Evolutionary conservation across 2,113 vertebrate species (phyloP).

Genomic region (Pao palembangensis): DNA sequence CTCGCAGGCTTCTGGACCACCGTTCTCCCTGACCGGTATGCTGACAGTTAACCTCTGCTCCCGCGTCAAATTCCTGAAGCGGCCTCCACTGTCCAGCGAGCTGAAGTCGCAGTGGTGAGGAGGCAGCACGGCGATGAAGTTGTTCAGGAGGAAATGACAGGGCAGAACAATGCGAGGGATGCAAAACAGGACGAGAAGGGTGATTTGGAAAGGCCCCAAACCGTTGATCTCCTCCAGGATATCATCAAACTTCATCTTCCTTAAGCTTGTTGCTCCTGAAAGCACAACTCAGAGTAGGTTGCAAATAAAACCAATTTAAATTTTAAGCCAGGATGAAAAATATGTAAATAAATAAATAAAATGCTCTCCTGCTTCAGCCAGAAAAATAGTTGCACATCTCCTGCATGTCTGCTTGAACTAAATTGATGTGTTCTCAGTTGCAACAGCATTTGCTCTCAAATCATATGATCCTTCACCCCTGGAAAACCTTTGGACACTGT

Average conservation of each 20-base stretch:
- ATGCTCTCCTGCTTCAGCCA: neutral
- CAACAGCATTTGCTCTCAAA: neutral
- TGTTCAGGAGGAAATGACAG: conserved; percentile 80
- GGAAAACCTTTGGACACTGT: conserved; percentile 28
- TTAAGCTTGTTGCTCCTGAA: neutral
- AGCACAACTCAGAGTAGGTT: neutral
- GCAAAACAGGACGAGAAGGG: conserved; percentile 70
- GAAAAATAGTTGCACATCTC: neutral
- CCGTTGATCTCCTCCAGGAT: conserved; percentile 76
- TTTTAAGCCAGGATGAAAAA: neutral
- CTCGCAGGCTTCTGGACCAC: conserved; percentile 75
- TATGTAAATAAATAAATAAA: neutral
- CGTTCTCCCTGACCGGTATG: conserved; percentile 70
- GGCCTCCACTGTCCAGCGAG: conserved; percentile 25
- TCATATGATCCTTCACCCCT: conserved; percentile 6
- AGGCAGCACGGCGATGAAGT: conserved; percentile 78
- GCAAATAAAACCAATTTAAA: too few relatives aligned
- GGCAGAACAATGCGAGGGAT: conserved; percentile 68
- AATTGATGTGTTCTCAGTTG: neutral
- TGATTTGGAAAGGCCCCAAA: conserved; percentile 83
- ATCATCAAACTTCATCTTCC: conserved; percentile 81
- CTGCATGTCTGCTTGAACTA: neutral
- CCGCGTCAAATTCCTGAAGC: conserved; percentile 69
- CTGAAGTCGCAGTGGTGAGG: conserved; percentile 77
- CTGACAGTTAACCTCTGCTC: conserved; percentile 69